phyloP scores from a whole-genome alignment of 2,888 invertebrate species.

The Agonum fuliginosum region DNA sequence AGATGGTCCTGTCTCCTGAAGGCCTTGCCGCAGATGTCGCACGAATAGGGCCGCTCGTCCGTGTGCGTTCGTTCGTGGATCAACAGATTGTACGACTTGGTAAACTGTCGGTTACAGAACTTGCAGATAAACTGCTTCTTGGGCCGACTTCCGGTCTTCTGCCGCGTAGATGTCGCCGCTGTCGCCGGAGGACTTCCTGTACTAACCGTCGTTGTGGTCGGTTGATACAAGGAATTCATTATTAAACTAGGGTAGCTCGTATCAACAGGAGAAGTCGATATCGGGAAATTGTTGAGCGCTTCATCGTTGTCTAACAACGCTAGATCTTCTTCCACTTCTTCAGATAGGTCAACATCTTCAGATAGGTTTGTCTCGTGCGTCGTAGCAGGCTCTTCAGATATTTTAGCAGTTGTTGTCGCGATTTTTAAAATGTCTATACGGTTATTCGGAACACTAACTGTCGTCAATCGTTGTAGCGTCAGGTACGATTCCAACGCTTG shows the following conservation, averaged over 20 bases:
- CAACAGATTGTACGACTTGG: conserved; percentile 96
- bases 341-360: conserved; percentile 81
- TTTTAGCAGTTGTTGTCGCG: conserved; percentile 74
- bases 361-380: conserved; percentile 69
- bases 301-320: conserved; percentile 86
- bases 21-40: conserved; percentile 98
- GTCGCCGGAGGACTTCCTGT: conserved; percentile 71
- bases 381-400: conserved; percentile 68
- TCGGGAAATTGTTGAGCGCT: conserved; percentile 74
- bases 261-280: conserved; percentile 78
- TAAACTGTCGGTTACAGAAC: conserved; percentile 98
- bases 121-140: conserved; percentile 99
- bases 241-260: conserved; percentile 82
- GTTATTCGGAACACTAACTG: conserved; percentile 76
- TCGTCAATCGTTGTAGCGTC: conserved; percentile 86
- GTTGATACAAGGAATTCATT: conserved; percentile 81
- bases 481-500: conserved; percentile 91
- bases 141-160: conserved; percentile 75
- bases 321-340: conserved; percentile 84
- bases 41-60: conserved; percentile 97
- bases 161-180: conserved; percentile 68
- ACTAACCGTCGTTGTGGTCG: conserved; percentile 68
- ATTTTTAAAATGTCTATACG: conserved; percentile 82
- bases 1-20: conserved; percentile 97
- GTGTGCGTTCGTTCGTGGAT: conserved; percentile 99